Percentiles rank a stretch among this genome's conserved stretches.
Conservation (phyloP, 1,140 invertebrate species). For the Diuraphis noxia region DNA sequence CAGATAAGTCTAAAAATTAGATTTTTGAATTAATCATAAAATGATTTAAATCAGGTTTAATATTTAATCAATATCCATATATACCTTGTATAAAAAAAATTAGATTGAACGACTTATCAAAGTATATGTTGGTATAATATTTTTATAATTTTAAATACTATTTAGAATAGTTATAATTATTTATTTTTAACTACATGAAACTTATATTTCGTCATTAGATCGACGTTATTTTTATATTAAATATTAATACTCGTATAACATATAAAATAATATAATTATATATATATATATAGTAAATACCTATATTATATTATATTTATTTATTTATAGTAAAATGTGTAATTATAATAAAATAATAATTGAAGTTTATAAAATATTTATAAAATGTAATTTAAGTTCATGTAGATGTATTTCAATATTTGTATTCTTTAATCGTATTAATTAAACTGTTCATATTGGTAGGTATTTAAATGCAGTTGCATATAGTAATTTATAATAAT, state of each 20-base stretch:
- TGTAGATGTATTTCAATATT: background rate
- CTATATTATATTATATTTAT: too few species aligned
- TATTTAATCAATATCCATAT: background rate
- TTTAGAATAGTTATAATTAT: background rate
- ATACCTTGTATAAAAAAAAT: background rate
- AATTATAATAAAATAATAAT: too few species aligned
- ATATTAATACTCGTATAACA: background rate
- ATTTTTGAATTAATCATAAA: background rate
- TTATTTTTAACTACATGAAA: background rate
- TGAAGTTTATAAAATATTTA: background rate
- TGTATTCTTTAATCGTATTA: background rate
- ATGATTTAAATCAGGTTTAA: background rate
- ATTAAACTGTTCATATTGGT: background rate
- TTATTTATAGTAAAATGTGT: too few species aligned
- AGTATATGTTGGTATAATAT: background rate
- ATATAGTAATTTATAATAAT: background rate
- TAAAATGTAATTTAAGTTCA: background rate
- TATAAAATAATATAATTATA: too few species aligned
- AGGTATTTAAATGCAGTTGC: background rate
- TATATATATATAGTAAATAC: too few species aligned
- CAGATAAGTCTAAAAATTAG: background rate
- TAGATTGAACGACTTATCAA: background rate
- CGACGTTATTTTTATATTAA: background rate
- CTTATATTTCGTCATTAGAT: background rate
- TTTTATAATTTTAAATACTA: background rate